Evolutionary conservation across 2,888 invertebrate genomes (phyloP), one percentile per base, ranked within the genome.

Genomic region (Helobdella robusta): DNA sequence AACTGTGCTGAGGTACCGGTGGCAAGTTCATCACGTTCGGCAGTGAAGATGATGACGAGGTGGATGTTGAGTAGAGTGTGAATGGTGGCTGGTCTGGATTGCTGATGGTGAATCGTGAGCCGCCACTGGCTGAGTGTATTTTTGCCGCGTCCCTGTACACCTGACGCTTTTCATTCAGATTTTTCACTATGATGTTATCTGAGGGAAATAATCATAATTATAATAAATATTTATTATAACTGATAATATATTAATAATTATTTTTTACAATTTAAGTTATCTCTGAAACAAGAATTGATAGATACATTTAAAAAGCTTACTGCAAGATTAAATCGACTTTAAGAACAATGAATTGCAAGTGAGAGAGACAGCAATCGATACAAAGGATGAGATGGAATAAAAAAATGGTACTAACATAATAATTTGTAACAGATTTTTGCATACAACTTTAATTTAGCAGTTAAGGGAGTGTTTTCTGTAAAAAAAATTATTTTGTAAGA

Each of bases 401-500:
- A n/a, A n/a, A 28, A 18, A 4, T 11, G 25, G 15, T 8, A 48
- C 67, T 60, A 28, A 71, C 70, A 70, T 32, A 71, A 52, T n/a
- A 59, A 59, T 50, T 67, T 61, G 71, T 86, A 85, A 75, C 87
- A 85, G 70, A 87, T 84, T 79, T 88, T 86, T 54, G 91, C 90
- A 81, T 94, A 94, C 54, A 91, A 83, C 74, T 88, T 86, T 74
- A 95, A 83, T 81, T 90, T 87, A 72, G 87, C 87, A 25, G 89
- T 88, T 50, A 89, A 83, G 67, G 87, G 85, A 64, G 87, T 87
- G 73, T 70, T 70, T 73, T 77, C 90, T 66, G 70, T 1, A 70
- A 68, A 58, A 25, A 59, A 36, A n/a, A 32, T 25, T 1, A 65
- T 4, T 40, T 40, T 40, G n/a, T 40, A 11, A 40, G 58, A 28